A percentile compares a stretch with the other conserved stretches of the same genome.
These are phyloP conservation scores for Otocyon megalotis DNA, from an alignment of 2,113 vertebrate genomes.

Conservation along the genomic window DNA sequence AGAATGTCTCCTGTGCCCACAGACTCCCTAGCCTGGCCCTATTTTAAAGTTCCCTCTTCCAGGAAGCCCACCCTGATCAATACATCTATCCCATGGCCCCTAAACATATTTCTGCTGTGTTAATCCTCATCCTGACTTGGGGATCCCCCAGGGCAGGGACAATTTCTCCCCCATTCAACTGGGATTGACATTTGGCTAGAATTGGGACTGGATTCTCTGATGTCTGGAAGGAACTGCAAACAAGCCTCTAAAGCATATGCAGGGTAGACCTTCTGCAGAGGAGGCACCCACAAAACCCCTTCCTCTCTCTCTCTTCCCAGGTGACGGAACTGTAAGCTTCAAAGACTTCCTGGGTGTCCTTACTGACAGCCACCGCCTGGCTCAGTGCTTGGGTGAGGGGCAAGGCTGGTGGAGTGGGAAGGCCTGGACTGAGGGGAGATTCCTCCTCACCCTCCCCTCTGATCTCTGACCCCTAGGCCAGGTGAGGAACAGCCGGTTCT, in stretches of 20 bases:
- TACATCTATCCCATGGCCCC: background rate
- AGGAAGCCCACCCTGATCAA: background rate
- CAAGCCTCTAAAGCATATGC: background rate
- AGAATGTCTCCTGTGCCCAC: background rate
- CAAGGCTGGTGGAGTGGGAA: background rate
- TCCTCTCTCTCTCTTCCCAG: slow-evolving; percentile 25
- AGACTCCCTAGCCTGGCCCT: background rate
- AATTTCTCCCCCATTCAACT: background rate
- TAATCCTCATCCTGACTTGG: background rate
- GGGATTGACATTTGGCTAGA: background rate
- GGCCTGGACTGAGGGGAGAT: background rate
- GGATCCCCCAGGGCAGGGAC: background rate
- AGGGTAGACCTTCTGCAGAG: background rate
- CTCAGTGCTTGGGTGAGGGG: slow-evolving; percentile 61
- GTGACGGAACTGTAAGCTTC: slow-evolving; percentile 58
- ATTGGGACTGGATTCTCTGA: background rate
- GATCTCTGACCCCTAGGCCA: background rate
- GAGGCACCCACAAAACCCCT: background rate
- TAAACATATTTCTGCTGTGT: background rate
- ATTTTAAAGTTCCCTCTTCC: slow-evolving; percentile 13
- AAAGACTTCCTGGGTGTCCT: slow-evolving; percentile 67
- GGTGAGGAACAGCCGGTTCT: background rate
- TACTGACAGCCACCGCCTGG: slow-evolving; percentile 44
- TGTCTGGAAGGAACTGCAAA: background rate
- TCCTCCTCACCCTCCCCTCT: background rate